Conservation (phyloP, 2,113 vertebrate species). For the Redunca redunca region DNA sequence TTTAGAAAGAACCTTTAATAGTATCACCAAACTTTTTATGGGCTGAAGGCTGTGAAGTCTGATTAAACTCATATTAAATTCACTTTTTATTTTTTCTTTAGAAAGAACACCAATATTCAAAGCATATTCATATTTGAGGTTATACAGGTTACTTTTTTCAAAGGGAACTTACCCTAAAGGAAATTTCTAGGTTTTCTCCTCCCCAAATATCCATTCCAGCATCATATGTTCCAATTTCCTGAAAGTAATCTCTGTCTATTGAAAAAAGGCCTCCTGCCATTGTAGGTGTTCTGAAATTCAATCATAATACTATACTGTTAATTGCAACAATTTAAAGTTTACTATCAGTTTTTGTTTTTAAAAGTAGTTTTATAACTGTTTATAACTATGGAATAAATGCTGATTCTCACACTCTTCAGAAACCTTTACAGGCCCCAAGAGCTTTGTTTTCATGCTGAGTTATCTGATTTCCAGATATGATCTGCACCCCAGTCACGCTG, state of each 20-base stretch:
- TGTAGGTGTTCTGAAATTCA: constrained; percentile 91
- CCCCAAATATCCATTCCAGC: constrained; percentile 99
- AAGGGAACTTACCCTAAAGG: constrained; percentile 91
- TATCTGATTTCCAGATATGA: background rate
- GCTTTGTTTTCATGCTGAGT: background rate
- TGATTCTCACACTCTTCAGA: background rate
- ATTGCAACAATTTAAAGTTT: constrained; percentile 37
- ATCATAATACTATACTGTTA: constrained; percentile 22
- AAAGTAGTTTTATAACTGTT: background rate
- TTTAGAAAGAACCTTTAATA: constrained; percentile 37
- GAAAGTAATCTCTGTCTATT: constrained; percentile 99
- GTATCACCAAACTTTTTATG: background rate
- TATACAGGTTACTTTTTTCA: constrained; percentile 3
- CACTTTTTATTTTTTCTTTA: background rate
- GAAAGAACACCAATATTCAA: background rate
- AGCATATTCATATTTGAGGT: background rate
- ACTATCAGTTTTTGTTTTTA: constrained; percentile 38
- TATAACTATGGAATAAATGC: background rate
- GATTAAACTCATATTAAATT: constrained; percentile 42
- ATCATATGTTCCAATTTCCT: constrained; percentile 98
- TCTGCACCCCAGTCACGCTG: no score
- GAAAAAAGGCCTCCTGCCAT: constrained; percentile 99
- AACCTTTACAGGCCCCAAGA: background rate
- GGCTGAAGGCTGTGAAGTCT: constrained; percentile 22
- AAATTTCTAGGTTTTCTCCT: constrained; percentile 99